A percentile compares a stretch with the other conserved stretches of the same genome.
These are phyloP conservation scores for Ahaetulla prasina DNA, from an alignment of 2,113 vertebrate species.

Conservation along the genomic window DNA sequence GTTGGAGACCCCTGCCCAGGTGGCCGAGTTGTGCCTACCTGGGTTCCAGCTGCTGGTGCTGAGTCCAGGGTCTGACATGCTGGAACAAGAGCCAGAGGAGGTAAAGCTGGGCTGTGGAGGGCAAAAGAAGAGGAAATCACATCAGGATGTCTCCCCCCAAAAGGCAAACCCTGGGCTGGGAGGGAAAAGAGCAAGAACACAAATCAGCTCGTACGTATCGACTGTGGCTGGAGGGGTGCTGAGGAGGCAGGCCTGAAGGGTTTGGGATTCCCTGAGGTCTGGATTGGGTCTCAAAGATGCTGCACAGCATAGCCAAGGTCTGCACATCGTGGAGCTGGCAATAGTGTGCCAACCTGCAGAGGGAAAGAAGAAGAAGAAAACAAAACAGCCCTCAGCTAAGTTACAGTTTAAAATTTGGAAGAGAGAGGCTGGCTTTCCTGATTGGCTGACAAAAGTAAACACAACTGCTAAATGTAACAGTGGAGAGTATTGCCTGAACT, in stretches of 20 bases:
- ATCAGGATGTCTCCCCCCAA: not conserved
- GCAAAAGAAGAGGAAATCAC: slow-evolving; percentile 26
- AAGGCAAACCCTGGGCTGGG: accelerated
- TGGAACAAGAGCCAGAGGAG: slow-evolving; percentile 92
- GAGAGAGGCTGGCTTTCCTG: not conserved
- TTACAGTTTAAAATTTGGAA: not conserved
- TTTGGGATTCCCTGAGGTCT: slow-evolving; percentile 73
- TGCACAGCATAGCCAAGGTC: slow-evolving; percentile 96
- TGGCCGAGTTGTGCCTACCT: slow-evolving; percentile 62
- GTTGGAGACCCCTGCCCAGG: too few species aligned
- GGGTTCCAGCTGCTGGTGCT: slow-evolving; percentile 79
- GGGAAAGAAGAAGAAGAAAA: not conserved
- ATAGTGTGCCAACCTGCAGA: slow-evolving; percentile 86
- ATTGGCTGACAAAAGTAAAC: not conserved
- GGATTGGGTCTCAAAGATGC: slow-evolving; percentile 85
- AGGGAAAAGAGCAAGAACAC: not conserved
- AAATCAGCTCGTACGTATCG: slow-evolving; percentile 75
- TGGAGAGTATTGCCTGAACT: not conserved
- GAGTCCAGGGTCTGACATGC: slow-evolving; percentile 86
- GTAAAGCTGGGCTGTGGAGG: slow-evolving; percentile 84
- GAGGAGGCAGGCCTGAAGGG: slow-evolving; percentile 70
- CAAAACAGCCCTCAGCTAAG: not conserved
- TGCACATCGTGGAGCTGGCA: slow-evolving; percentile 93
- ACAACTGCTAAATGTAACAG: not conserved
- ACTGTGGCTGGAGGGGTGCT: slow-evolving; percentile 76